Conservation (phyloP, 2,888 invertebrate species). For the Odontocerum albicorne region DNA sequence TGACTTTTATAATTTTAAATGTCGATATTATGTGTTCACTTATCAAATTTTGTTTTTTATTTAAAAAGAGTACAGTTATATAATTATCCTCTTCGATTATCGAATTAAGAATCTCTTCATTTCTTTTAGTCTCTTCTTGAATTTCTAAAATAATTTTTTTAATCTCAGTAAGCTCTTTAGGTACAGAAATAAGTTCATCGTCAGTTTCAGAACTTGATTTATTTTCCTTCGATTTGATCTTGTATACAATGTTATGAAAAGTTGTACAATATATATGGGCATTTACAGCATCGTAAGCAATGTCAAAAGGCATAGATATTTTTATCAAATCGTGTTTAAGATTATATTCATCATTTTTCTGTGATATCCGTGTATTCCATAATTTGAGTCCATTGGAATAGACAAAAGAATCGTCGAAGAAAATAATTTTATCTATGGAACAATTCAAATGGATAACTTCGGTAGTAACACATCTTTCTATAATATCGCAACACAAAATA, state of each 20-base stretch:
- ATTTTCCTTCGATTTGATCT: slow-evolving; percentile 1
- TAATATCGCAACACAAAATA: slow-evolving; percentile 16
- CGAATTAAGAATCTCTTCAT: slow-evolving; percentile 7
- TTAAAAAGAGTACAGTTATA: slow-evolving; percentile 12
- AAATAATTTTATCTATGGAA: slow-evolving; percentile 8
- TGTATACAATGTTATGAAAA: slow-evolving; percentile 15
- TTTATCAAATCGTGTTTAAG: slow-evolving; percentile 8
- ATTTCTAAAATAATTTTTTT: slow-evolving; percentile 20
- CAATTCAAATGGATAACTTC: slow-evolving; percentile 24
- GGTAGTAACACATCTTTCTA: slow-evolving; percentile 7
- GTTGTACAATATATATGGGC: slow-evolving; percentile 10
- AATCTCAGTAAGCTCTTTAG: slow-evolving; percentile 10
- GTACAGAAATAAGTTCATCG: slow-evolving; percentile 1
- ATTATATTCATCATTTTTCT: slow-evolving; percentile 8
- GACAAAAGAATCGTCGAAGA: slow-evolving; percentile 8
- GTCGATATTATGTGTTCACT: not conserved
- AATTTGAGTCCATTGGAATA: slow-evolving; percentile 20
- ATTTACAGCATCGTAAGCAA: slow-evolving; percentile 5
- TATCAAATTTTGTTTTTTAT: slow-evolving; percentile 5
- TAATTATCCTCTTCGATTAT: slow-evolving; percentile 18
- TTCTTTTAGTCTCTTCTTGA: slow-evolving; percentile 19
- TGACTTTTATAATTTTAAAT: not conserved
- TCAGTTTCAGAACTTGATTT: not conserved
- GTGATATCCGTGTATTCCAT: slow-evolving; percentile 8
- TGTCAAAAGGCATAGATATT: slow-evolving; percentile 16